These are phyloP conservation scores for Platycheirus albimanus DNA, from an alignment of 2,888 invertebrate species.

Conservation along the genomic window DNA sequence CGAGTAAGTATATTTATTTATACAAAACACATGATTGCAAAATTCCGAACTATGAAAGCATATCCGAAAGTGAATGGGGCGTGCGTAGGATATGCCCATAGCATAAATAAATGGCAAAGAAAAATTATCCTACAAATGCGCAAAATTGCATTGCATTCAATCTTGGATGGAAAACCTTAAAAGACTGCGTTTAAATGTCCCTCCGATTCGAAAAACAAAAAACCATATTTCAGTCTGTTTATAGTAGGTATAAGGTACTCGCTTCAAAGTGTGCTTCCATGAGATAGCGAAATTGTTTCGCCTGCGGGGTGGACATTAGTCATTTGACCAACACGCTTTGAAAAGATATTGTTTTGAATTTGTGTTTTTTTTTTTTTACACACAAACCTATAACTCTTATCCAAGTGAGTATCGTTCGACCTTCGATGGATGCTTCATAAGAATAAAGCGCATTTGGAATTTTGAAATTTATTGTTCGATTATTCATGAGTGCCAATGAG, in stretches of 20 bases:
- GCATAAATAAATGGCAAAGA: slow-evolving; percentile 62
- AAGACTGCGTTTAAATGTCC: not conserved
- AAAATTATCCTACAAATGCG: slow-evolving; percentile 63
- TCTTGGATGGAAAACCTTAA: slow-evolving; percentile 7
- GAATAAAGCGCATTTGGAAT: no score
- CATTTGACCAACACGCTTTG: slow-evolving; percentile 46
- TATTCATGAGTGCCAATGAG: no score
- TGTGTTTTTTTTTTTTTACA: no score
- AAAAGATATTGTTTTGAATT: slow-evolving; percentile 38
- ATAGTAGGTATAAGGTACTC: not conserved
- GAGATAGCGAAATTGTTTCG: slow-evolving; percentile 60
- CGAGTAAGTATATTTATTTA: no score
- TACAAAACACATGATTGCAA: no score
- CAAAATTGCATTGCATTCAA: slow-evolving; percentile 40
- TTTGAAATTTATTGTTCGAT: no score
- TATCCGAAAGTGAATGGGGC: slow-evolving; percentile 17
- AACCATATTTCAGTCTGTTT: slow-evolving; percentile 42
- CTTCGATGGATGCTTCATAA: no score
- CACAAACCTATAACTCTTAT: no score
- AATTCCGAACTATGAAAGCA: no score
- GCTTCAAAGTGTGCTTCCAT: slow-evolving; percentile 31
- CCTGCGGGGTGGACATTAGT: slow-evolving; percentile 63
- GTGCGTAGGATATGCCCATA: slow-evolving; percentile 60
- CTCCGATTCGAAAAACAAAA: slow-evolving; percentile 12
- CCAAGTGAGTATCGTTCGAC: no score